Evolutionary conservation across 2,113 vertebrate genomes (phyloP), one percentile per base, ranked within the genome.

Genomic region (Hucho hucho): DNA sequence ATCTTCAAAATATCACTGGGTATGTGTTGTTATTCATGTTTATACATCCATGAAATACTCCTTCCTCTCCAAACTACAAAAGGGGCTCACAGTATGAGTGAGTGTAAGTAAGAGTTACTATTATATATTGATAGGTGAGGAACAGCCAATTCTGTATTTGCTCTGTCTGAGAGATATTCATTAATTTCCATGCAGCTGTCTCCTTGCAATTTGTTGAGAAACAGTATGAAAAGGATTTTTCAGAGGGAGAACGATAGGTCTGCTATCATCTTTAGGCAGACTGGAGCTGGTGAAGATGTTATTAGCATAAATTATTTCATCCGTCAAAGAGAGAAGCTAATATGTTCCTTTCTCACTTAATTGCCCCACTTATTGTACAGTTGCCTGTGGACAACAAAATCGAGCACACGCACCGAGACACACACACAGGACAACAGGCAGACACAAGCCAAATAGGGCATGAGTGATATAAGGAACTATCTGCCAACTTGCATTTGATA

Each of bases 251-350:
- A 86, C 4, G 49, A 53, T 18, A 90, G 89, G 88, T 93, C 93
- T 86, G 75, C 93, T 93, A 93, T 91, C 93, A 91, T 91, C 95
- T 94, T 94, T 87, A 82, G 91, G 91, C 88, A 92, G 92, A 92
- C 94, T 94, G 49, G 49, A 93, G 91, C 93, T 90, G 87, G 87
- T 94, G 86, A 93, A 93, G 95, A 94, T 82, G 94, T 95, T 95
- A 97, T 98, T 98, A 97, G 92, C 96, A 95, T 95, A 95, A 93
- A 98, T 98, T 98, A 97, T 96, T 96, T 95, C 95, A 93, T 89
- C 94, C 91, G 87, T 94, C 94, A 93, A 93, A 96, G 88, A 96
- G 95, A 96, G 95, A 90, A 86, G 91, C 90, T 92, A 90, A 86
- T 93, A 93, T 94, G 90, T 95, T 93, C 95, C 95, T 92, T 96